Conservation (phyloP, 2,888 invertebrate genomes). For the Drosophila quinaria region DNA sequence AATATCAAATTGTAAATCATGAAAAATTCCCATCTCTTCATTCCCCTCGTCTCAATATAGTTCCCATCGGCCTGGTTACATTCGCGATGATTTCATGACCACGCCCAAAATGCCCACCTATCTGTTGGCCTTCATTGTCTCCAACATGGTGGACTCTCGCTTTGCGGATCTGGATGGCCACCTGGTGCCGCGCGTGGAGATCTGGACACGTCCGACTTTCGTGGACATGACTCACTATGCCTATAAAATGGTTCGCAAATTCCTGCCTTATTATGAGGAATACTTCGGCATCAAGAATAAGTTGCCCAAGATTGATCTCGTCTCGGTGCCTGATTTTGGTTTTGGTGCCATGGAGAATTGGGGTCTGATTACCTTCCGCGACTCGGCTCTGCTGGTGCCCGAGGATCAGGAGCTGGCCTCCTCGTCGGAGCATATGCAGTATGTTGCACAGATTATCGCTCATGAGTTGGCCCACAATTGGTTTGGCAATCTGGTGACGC, state of each 20-base stretch:
- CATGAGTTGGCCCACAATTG: constrained; percentile 94
- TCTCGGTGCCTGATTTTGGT: constrained; percentile 90
- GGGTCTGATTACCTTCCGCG: constrained; percentile 89
- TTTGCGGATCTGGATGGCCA: constrained; percentile 74
- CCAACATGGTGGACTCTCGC: constrained; percentile 86
- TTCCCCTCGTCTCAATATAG: constrained; percentile 12
- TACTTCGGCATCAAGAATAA: constrained; percentile 89
- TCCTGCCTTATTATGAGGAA: constrained; percentile 88
- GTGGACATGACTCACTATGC: constrained; percentile 86
- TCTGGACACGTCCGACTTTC: constrained; percentile 84
- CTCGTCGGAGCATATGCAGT: constrained; percentile 88
- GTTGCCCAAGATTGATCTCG: constrained; percentile 89
- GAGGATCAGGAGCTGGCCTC: constrained; percentile 84
- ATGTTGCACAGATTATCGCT: constrained; percentile 89
- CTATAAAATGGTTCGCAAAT: constrained; percentile 87
- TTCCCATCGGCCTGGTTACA: constrained; percentile 86
- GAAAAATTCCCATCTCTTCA: too few relatives aligned
- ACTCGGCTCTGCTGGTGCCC: constrained; percentile 87
- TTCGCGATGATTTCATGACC: constrained; percentile 88
- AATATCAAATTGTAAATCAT: background rate
- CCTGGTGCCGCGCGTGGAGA: constrained; percentile 83
- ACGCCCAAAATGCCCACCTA: constrained; percentile 92
- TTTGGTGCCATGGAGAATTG: constrained; percentile 91
- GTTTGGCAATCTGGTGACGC: constrained; percentile 92
- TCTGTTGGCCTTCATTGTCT: constrained; percentile 89